These are phyloP conservation scores for Pyrrhosoma nymphula DNA, from an alignment of 2,888 invertebrate species.

Conservation along the genomic window DNA sequence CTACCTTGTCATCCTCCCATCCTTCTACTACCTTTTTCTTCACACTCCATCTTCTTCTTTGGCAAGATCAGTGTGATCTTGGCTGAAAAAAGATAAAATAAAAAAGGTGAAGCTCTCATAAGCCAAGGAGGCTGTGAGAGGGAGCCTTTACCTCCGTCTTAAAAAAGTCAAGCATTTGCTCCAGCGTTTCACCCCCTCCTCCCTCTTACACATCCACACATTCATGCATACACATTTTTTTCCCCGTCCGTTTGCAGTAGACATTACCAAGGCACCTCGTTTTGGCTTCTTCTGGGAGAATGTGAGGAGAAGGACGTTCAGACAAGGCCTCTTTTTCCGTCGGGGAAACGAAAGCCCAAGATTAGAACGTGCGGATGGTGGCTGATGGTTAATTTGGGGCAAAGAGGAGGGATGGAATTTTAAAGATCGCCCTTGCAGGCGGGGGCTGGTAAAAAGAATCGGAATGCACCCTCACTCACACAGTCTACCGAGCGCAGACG, in stretches of 20 bases:
- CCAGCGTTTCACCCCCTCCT: background rate
- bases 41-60: background rate
- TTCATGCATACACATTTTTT: conserved; percentile 1
- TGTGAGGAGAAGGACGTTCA: background rate
- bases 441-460: background rate
- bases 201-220: too few relatives aligned
- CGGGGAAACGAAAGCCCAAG: background rate
- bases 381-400: conserved; percentile 18
- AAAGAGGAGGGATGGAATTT: background rate
- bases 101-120: background rate
- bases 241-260: background rate
- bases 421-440: background rate
- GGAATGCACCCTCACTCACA: background rate
- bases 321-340: background rate
- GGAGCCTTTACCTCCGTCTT: background rate
- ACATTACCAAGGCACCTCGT: background rate
- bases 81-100: background rate
- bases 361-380: background rate
- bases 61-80: background rate
- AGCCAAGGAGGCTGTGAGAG: background rate
- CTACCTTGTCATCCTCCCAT: background rate
- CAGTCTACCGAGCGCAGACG: background rate
- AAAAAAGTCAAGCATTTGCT: background rate
- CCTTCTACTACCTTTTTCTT: background rate
- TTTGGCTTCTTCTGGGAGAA: background rate